Conservation (phyloP, 2,888 invertebrate genomes). For the Philhelius pedissequus region DNA sequence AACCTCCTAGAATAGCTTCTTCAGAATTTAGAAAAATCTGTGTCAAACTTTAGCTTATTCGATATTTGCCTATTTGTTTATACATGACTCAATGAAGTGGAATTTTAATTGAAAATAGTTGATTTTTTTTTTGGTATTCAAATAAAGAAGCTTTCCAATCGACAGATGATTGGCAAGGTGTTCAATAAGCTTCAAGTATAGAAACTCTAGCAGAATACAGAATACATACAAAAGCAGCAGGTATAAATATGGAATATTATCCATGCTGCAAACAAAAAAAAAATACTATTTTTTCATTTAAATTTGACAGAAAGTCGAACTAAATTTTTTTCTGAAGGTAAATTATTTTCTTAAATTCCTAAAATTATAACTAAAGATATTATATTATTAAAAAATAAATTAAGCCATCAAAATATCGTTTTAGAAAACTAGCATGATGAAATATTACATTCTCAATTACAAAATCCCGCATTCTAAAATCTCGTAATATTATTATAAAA, state of each 20-base stretch:
- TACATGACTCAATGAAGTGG: slow-evolving; percentile 56
- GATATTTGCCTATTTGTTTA: background rate
- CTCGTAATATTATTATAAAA: too few species aligned
- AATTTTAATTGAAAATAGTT: slow-evolving; percentile 64
- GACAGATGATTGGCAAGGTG: slow-evolving; percentile 52
- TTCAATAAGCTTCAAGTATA: background rate
- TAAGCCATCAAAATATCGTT: too few species aligned
- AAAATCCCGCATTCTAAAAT: too few species aligned
- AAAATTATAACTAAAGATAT: too few species aligned
- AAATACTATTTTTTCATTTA: too few species aligned
- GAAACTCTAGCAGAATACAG: background rate
- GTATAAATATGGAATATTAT: background rate
- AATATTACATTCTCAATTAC: too few species aligned
- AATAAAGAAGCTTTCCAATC: background rate
- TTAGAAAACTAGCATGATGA: too few species aligned
- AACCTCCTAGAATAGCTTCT: slow-evolving; percentile 27
- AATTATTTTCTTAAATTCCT: too few species aligned
- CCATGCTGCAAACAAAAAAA: too few species aligned
- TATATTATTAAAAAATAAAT: too few species aligned
- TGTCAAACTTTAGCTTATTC: slow-evolving; percentile 43
- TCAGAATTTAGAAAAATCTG: slow-evolving; percentile 54
- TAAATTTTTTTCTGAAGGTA: too few species aligned
- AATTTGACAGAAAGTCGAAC: too few species aligned
- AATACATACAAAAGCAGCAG: background rate
- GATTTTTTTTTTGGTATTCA: background rate